phyloP scores from a whole-genome alignment of 2,888 invertebrate genomes.

The Drosophila pullipes region DNA sequence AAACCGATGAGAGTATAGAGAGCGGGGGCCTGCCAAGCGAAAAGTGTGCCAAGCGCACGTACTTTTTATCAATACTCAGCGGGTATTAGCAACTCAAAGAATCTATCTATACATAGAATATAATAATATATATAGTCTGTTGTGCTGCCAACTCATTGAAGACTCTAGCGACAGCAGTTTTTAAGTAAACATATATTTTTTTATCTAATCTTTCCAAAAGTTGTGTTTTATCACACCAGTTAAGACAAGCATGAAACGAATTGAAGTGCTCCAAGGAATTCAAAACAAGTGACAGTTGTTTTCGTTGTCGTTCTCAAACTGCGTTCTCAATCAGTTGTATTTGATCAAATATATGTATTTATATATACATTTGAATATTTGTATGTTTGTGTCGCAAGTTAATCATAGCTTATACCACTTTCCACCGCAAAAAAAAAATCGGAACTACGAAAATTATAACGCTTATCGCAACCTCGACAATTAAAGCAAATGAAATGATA shows the following conservation, averaged over 20 bases:
- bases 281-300: slow-evolving; percentile 43
- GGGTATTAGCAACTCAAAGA: slow-evolving; percentile 43
- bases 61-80: slow-evolving; percentile 60
- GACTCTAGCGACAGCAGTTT: slow-evolving; percentile 10
- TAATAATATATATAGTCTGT: not conserved
- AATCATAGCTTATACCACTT: slow-evolving; percentile 27
- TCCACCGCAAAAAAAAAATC: slow-evolving; percentile 5
- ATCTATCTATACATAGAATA: slow-evolving; percentile 5
- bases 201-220: slow-evolving; percentile 26
- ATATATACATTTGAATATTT: not conserved
- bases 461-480: slow-evolving; percentile 42
- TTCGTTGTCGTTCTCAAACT: slow-evolving; percentile 19
- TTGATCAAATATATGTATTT: slow-evolving; percentile 4
- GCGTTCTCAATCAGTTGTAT: slow-evolving; percentile 21
- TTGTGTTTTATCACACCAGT: slow-evolving; percentile 26
- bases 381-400: slow-evolving; percentile 12
- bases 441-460: slow-evolving; percentile 6
- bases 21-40: not conserved
- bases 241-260: slow-evolving; percentile 8
- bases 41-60: slow-evolving; percentile 52
- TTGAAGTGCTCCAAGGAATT: slow-evolving; percentile 22
- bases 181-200: slow-evolving; percentile 2
- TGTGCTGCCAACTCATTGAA: slow-evolving; percentile 32
- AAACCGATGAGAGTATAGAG: not conserved
- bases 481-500: slow-evolving; percentile 31